Evolutionary conservation across 2,797 vertebrate species (phyloP).

Genomic region (Acropternis orthonyx): DNA sequence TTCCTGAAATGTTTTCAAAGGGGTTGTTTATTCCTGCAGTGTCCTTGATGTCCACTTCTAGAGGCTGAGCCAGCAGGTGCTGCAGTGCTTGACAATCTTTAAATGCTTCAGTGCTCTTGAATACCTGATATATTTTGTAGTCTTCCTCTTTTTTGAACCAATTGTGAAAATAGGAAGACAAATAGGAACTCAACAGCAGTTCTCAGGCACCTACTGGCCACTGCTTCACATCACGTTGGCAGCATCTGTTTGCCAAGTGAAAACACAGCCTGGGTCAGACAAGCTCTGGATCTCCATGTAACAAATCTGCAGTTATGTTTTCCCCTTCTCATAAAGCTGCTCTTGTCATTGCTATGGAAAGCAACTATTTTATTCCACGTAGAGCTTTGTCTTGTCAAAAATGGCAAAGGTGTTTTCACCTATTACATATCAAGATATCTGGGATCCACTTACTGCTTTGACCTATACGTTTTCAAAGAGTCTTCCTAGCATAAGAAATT

Average conservation of each 20-base stretch:
- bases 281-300: background rate
- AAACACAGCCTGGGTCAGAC: background rate
- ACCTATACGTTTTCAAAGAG: background rate
- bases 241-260: constrained; percentile 4
- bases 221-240: background rate
- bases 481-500: constrained; percentile 8
- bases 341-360: background rate
- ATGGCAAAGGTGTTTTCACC: constrained; percentile 15
- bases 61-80: constrained; percentile 12
- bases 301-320: background rate
- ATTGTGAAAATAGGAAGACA: constrained; percentile 1
- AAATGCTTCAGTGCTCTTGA: constrained; percentile 39
- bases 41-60: constrained; percentile 43
- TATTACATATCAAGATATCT: background rate
- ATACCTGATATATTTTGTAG: background rate
- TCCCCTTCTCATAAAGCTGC: background rate
- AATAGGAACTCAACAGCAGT: background rate
- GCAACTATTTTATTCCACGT: background rate
- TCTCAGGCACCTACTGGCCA: background rate
- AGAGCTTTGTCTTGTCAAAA: background rate
- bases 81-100: constrained; percentile 45
- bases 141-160: background rate
- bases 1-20: background rate
- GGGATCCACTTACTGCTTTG: background rate
- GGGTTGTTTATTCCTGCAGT: constrained; percentile 22